Conservation (phyloP, 2,113 vertebrate genomes). For the Macroglossus sobrinus region DNA sequence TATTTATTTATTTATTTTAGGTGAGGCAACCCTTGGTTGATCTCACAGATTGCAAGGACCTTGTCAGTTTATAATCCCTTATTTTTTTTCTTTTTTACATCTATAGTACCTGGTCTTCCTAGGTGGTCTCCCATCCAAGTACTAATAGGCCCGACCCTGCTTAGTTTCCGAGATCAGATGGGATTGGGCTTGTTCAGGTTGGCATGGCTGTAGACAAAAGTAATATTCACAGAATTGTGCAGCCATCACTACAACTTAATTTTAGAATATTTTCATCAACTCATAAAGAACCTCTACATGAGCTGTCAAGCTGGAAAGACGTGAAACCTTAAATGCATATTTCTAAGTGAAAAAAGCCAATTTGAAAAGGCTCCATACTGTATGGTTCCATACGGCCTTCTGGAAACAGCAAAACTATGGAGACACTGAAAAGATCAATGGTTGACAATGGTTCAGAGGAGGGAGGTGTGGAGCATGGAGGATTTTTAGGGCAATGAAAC, state of each 20-base stretch:
- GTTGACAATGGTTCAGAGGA: background rate
- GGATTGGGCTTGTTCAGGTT: no score
- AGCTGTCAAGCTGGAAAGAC: background rate
- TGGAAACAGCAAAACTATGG: background rate
- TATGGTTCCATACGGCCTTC: background rate
- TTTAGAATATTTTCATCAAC: background rate
- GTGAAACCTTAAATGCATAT: background rate
- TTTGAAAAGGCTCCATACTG: background rate
- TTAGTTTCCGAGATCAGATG: no score
- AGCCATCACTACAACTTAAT: background rate
- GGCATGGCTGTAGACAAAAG: background rate
- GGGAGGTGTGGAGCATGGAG: background rate
- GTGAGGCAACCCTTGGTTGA: no score
- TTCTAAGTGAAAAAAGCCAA: background rate
- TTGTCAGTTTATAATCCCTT: no score
- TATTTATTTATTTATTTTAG: no score
- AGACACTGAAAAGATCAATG: background rate
- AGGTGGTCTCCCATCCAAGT: no score
- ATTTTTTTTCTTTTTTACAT: no score
- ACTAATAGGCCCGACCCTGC: no score
- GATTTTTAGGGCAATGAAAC: background rate
- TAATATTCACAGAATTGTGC: background rate
- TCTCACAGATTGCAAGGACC: no score
- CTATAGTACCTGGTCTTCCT: no score
- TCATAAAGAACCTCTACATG: background rate